Base-by-base conservation (phyloP, 2,888 invertebrate genomes). In the Plebejus argus region DNA sequence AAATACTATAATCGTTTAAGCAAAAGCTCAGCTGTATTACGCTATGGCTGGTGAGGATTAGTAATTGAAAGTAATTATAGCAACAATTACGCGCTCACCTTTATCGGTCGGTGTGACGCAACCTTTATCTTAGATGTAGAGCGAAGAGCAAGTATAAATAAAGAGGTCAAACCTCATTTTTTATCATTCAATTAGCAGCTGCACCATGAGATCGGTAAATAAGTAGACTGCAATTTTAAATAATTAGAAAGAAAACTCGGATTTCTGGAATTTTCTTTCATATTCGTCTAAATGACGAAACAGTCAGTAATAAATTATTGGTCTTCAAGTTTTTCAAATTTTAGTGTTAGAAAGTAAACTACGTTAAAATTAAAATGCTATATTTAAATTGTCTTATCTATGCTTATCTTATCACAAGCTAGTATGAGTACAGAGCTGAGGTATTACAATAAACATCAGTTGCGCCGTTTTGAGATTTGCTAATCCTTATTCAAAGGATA, bases 61-160 rank as follows among this genome's bases (percentile, higher is more conserved):
- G 45, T 39, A 72, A 72, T 72, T 72, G 72, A 72, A 72, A 45
- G 45, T 72, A 72, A 72, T 72, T 39, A 72, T 23, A 72, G 72
- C 45, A 45, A 45, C 23, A 72, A 45, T 72, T 72, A 72, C 33
- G 72, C 72, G 72, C 45, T 72, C 72, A 72, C 72, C 72, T 72
- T 45, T 72, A 72, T 23, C 15, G 45, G 15, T 23, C 23, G 20
- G 45, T 20, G 72, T 72, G 72, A 72, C 39, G 72, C 72, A 72
- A 72, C 39, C 66, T 66, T 66, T 66, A 72, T 39, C 39, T 71
- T n/a, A 72, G 72, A 72, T 72, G 72, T 72, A 72, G 72, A 72
- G 72, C 72, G 72, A 72, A 72, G 72, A 45, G 72, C 39, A 39
- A 15, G 71, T 72, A 72, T 72, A 71, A 71, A 72, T 72, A 72